A percentile compares a stretch with the other conserved stretches of the same genome.
These are phyloP conservation scores for Oreohelix idahoensis DNA, from an alignment of 1,140 invertebrate genomes.

Conservation along the genomic window DNA sequence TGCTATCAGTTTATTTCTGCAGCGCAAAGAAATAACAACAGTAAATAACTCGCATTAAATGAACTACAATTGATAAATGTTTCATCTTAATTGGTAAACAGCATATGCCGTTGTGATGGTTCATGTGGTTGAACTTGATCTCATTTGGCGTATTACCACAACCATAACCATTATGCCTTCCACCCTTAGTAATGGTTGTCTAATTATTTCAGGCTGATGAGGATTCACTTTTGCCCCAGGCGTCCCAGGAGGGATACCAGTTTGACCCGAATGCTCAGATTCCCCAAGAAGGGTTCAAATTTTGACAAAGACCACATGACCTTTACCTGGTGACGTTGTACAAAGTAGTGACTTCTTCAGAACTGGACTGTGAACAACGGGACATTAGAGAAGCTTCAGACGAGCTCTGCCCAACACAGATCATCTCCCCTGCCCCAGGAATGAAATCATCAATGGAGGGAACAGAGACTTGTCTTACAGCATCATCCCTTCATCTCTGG, in stretches of 20 bases:
- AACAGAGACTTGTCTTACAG: neutral
- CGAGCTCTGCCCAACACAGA: neutral
- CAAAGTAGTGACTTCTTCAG: conserved; percentile 30
- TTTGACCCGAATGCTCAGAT: conserved; percentile 87
- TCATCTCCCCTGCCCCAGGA: neutral
- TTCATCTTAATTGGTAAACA: too few species aligned
- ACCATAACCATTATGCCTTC: too few species aligned
- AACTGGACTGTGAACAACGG: neutral
- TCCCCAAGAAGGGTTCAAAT: conserved; percentile 87
- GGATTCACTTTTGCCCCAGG: conserved; percentile 81
- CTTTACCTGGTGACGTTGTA: conserved; percentile 23
- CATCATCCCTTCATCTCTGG: neutral
- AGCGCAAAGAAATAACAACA: too few species aligned
- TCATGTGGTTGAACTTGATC: too few species aligned
- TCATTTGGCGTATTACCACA: too few species aligned
- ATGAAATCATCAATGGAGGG: neutral
- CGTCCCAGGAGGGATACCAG: conserved; percentile 84
- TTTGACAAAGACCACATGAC: conserved; percentile 69
- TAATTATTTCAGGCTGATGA: conserved; percentile 81
- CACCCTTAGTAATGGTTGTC: too few species aligned
- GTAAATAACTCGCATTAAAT: too few species aligned
- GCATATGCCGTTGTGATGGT: too few species aligned
- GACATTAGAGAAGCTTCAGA: neutral
- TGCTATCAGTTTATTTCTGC: too few species aligned
- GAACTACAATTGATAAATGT: too few species aligned